Evolutionary conservation across 2,113 vertebrate genomes (phyloP), one percentile per base, ranked within the genome.

Genomic region (Oostethus manadensis): DNA sequence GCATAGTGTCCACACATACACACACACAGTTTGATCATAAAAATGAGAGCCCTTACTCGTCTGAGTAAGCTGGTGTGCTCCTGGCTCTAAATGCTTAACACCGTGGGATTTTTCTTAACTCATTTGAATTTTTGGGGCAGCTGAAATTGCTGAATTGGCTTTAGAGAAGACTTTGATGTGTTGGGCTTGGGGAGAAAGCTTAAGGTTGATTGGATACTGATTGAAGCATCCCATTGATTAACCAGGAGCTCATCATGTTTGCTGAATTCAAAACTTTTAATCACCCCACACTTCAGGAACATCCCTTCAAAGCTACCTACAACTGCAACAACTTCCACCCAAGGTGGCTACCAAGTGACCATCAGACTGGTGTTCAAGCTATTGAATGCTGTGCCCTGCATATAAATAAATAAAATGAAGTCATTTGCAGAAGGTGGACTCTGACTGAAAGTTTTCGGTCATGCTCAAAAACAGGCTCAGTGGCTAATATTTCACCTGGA

Each of bases 81-180:
- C 15, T 40, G 21, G 63, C 16, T 22, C 4, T 57, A 59, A 54
- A 61, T 60, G 29, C 60, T 58, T 8, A 48, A 61, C 51, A 59
- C 23, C 9, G 16, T 44, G 33, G 60, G 48, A 65, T 62, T 68
- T 42, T 59, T 55, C 60, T 35, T 38, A 40, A 42, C 16, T 20
- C 3, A n/a, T 26, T 38, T 1, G 1, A 43, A 26, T 68, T 55
- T 47, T 14, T 20, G 20, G 46, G 38, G 21, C 40, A 46, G 35
- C 43, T 56, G 6, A 66, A 43, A 51, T 20, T 18, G 45, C 21
- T 45, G 10, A 62, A 76, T 70, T 56, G 68, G 60, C 75, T 66
- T 16, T 18, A 56, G 51, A 72, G 64, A 60, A 70, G 22, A 63
- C 62, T 77, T 69, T 78, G 57, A 73, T 71, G 64, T 62, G 62